These are phyloP conservation scores for Microchrysa polita DNA, from an alignment of 2,888 invertebrate genomes.

Conservation along the genomic window DNA sequence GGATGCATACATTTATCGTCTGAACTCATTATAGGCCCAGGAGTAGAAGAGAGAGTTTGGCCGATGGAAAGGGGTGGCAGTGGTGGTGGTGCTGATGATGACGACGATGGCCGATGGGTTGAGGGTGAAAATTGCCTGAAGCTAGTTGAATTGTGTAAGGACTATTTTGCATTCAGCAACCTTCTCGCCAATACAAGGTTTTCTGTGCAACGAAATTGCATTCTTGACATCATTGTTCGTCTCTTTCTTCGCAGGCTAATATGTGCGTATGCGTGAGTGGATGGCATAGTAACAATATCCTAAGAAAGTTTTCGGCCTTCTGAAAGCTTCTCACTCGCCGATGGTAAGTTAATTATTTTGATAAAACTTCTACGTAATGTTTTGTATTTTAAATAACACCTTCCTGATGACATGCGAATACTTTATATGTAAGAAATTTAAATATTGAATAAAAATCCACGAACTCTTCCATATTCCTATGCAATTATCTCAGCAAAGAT, in stretches of 20 bases:
- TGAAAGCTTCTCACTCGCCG: background rate
- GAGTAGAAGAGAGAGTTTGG: background rate
- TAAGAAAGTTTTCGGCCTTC: background rate
- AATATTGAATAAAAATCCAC: too few species aligned
- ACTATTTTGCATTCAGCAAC: constrained; percentile 36
- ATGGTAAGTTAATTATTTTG: constrained; percentile 44
- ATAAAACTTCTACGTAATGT: too few species aligned
- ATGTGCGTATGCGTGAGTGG: constrained; percentile 31
- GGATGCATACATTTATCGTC: constrained; percentile 39
- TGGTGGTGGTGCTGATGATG: background rate
- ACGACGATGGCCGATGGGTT: background rate
- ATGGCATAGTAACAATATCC: background rate
- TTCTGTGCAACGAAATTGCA: constrained; percentile 21
- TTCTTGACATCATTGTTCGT: background rate
- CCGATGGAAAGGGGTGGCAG: too few species aligned
- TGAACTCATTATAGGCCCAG: constrained; percentile 41
- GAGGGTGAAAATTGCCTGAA: constrained; percentile 3
- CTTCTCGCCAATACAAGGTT: constrained; percentile 22
- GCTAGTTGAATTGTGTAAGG: constrained; percentile 32
- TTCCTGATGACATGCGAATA: too few species aligned
- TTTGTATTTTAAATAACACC: too few species aligned
- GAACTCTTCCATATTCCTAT: too few species aligned
- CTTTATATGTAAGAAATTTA: too few species aligned
- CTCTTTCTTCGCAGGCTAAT: constrained; percentile 15
- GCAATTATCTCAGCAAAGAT: too few species aligned